Evolutionary conservation across 2,113 vertebrate species (phyloP).

Genomic region (Tachuris rubrigastra): DNA sequence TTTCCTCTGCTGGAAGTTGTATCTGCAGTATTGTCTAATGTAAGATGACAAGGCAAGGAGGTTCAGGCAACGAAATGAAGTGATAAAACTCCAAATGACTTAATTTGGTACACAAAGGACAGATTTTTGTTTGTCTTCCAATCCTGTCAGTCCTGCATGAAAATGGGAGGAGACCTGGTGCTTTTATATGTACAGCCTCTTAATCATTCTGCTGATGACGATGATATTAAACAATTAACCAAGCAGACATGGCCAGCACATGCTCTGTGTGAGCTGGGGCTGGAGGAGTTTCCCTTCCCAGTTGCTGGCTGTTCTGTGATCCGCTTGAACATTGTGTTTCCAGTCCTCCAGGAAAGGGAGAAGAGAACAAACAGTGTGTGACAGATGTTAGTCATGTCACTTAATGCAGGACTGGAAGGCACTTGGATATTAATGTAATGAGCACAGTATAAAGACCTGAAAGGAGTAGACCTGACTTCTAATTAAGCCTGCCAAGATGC

Average conservation of each 20-base stretch:
- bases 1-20: background rate
- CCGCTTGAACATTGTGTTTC: background rate
- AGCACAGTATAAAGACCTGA: background rate
- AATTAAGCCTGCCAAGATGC: background rate
- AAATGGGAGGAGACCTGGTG: background rate
- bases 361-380: background rate
- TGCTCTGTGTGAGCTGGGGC: background rate
- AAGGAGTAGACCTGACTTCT: background rate
- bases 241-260: background rate
- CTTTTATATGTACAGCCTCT: background rate
- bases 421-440: constrained; percentile 3
- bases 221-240: background rate
- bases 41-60: background rate
- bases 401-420: constrained; percentile 20
- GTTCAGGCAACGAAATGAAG: background rate
- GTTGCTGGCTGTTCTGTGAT: background rate
- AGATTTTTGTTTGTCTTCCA: background rate
- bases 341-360: background rate
- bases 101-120: background rate
- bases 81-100: background rate
- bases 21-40: background rate
- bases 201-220: background rate
- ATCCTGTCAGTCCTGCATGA: background rate
- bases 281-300: background rate
- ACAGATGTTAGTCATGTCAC: constrained; percentile 4